phyloP scores from a whole-genome alignment of 1,140 invertebrate genomes.

The Campoletis sonorensis region DNA sequence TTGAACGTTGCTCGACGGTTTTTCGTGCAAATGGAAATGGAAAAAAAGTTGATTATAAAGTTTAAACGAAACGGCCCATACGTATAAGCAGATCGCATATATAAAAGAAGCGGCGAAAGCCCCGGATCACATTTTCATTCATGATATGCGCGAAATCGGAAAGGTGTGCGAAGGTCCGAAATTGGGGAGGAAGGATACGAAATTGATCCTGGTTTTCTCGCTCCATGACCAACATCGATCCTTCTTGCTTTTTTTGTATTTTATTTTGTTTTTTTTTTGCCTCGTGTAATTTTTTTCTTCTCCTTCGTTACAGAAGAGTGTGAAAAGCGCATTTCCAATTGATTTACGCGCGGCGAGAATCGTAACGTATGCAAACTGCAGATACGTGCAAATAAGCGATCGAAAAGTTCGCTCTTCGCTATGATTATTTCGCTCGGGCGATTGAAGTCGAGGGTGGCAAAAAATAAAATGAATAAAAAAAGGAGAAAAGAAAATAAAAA shows the following conservation, averaged over 20 bases:
- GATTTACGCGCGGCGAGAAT: slow-evolving; percentile 55
- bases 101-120: slow-evolving; percentile 42
- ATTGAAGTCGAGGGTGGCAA: neutral
- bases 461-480: neutral
- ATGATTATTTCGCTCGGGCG: slow-evolving; percentile 21
- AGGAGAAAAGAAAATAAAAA: too few relatives aligned
- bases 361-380: slow-evolving; percentile 63
- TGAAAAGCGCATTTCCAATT: slow-evolving; percentile 59
- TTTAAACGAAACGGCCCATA: neutral
- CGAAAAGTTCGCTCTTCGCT: slow-evolving; percentile 4
- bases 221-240: too few relatives aligned
- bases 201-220: neutral
- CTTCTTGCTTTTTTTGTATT: neutral
- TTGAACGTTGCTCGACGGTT: too few relatives aligned
- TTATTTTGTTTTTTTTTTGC: neutral
- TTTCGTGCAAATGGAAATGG: too few relatives aligned
- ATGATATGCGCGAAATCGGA: slow-evolving; percentile 51
- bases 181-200: slow-evolving; percentile 22
- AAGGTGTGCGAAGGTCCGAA: slow-evolving; percentile 49
- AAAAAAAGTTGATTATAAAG: too few relatives aligned
- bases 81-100: neutral
- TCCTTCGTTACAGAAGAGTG: neutral
- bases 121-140: slow-evolving; percentile 49
- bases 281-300: neutral
- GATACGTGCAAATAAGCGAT: slow-evolving; percentile 64